Percentiles rank a stretch among this genome's conserved stretches.
These are phyloP conservation scores for Catharus bicknelli DNA, from an alignment of 2,113 vertebrate species.

Conservation along the genomic window DNA sequence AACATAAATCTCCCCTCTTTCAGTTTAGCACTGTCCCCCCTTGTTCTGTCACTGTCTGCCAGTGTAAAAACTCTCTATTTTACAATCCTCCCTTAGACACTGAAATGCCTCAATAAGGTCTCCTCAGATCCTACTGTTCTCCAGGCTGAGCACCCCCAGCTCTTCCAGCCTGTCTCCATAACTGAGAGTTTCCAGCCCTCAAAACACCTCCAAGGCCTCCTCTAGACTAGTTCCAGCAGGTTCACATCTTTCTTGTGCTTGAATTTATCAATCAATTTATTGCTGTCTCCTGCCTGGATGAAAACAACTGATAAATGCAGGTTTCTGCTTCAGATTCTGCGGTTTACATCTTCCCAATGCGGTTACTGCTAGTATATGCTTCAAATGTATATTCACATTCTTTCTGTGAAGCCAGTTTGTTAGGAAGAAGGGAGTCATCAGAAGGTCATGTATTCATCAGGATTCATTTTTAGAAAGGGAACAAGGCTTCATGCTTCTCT, in stretches of 20 bases:
- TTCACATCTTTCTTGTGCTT: background rate
- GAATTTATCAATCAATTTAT: background rate
- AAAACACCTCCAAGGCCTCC: background rate
- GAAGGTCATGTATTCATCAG: constrained; percentile 20
- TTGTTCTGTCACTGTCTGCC: background rate
- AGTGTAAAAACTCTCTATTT: background rate
- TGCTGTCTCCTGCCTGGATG: background rate
- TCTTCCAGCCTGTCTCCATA: background rate
- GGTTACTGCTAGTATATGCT: background rate
- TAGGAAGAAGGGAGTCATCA: constrained; percentile 23
- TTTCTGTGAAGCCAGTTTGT: background rate
- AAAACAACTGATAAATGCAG: background rate
- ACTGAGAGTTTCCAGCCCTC: background rate
- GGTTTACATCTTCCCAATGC: background rate
- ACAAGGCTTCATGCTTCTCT: background rate
- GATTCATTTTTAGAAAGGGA: constrained; percentile 41
- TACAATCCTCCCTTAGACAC: background rate
- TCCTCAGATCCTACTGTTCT: background rate
- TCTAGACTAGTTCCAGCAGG: background rate
- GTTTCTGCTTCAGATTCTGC: background rate
- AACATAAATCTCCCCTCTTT: background rate
- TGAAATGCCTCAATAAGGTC: background rate
- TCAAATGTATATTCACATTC: background rate
- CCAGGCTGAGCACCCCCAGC: background rate
- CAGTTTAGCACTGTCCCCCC: background rate